phyloP scores from a whole-genome alignment of 2,797 vertebrate genomes.

The Girardinus metallicus region DNA sequence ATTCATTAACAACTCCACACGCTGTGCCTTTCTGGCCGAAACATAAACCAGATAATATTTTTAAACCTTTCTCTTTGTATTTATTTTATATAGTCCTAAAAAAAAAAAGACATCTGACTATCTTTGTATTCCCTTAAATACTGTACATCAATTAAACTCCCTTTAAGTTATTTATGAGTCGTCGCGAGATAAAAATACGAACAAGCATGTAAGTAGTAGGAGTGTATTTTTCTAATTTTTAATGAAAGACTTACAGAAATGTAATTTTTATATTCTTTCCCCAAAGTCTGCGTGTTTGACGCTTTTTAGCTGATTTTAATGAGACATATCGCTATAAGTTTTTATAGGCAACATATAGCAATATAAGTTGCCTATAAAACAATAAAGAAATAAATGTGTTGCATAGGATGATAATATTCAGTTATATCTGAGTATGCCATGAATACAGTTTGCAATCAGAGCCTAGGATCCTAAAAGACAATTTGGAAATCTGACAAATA shows the following conservation, averaged over 20 bases:
- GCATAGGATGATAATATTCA: not conserved
- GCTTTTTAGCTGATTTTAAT: not conserved
- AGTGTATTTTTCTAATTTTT: not conserved
- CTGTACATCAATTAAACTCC: not conserved
- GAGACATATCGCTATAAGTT: not conserved
- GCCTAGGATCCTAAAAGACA: not conserved
- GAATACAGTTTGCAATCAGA: not conserved
- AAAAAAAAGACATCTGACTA: not conserved
- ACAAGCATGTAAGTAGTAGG: not conserved
- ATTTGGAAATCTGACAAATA: no score
- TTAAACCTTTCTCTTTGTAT: not conserved
- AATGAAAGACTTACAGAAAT: not conserved
- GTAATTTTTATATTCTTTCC: not conserved
- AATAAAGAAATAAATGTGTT: not conserved
- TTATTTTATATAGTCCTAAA: not conserved
- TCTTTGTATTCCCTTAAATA: not conserved
- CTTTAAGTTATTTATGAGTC: not conserved
- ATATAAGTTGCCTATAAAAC: not conserved
- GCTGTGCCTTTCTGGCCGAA: not conserved
- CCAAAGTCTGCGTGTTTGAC: not conserved
- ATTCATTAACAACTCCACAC: not conserved
- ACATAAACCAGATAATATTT: not conserved
- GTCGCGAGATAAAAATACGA: not conserved
- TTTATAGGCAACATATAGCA: not conserved
- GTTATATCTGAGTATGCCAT: not conserved